A percentile compares a stretch with the other conserved stretches of the same genome.
phyloP scores from a whole-genome alignment of 2,113 vertebrate genomes.

The Anthoscopus minutus region DNA sequence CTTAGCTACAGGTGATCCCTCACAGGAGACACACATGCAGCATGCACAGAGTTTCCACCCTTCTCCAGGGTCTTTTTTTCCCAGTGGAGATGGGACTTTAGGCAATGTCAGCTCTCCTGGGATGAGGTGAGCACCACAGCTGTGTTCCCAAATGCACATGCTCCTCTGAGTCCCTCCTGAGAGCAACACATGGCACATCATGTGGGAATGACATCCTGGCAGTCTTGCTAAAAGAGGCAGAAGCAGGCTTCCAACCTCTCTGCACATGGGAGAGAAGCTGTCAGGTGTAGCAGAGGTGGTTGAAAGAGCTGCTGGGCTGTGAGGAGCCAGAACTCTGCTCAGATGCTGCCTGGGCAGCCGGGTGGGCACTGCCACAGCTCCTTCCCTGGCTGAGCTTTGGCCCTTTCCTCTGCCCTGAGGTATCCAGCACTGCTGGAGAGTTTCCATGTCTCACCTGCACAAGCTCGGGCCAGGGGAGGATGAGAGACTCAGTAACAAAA shows the following conservation, averaged over 20 bases:
- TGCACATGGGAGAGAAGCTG: not conserved
- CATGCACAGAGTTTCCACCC: not conserved
- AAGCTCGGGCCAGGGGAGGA: not conserved
- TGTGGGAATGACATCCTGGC: not conserved
- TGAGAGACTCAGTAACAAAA: not conserved
- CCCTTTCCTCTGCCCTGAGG: not conserved
- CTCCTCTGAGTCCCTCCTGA: not conserved
- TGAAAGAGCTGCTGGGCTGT: not conserved
- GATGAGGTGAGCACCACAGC: not conserved
- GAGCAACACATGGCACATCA: not conserved
- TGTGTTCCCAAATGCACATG: not conserved
- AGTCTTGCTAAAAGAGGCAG: not conserved
- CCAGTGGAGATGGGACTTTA: not conserved
- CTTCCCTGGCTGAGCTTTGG: not conserved
- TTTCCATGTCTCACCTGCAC: not conserved
- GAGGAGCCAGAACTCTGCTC: fast-evolving
- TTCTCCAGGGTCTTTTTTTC: not conserved
- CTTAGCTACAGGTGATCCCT: not conserved
- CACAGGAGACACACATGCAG: fast-evolving
- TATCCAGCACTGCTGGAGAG: not conserved
- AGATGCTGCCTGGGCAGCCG: not conserved
- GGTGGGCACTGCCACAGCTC: not conserved
- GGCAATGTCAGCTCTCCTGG: not conserved
- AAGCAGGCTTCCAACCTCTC: not conserved
- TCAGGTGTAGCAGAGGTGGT: not conserved